phyloP scores from a whole-genome alignment of 2,797 vertebrate species.

The Sorex maritimensis region DNA sequence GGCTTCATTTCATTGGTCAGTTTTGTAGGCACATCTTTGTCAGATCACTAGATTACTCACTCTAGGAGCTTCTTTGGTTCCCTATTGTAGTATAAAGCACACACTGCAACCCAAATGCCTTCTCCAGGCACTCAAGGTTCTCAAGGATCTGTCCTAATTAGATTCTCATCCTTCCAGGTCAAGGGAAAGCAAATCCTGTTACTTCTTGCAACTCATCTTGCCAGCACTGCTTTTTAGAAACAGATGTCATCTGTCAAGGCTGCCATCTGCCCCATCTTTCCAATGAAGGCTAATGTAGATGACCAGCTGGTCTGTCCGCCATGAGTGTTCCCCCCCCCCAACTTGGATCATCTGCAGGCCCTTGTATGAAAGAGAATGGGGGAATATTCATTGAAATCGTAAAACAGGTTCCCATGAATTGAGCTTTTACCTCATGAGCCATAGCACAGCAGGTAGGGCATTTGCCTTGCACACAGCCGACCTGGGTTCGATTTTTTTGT shows the following conservation, averaged over 20 bases:
- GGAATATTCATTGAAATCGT: background rate
- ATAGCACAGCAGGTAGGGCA: too few relatives aligned
- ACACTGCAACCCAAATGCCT: background rate
- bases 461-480: too few relatives aligned
- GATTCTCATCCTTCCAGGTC: conserved; percentile 42
- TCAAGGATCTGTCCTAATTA: background rate
- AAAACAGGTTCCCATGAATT: background rate
- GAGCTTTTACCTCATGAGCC: background rate
- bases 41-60: background rate
- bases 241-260: conserved; percentile 78
- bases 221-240: conserved; percentile 73
- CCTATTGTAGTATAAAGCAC: too few relatives aligned
- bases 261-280: conserved; percentile 68
- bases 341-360: background rate
- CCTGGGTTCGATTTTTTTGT: too few relatives aligned
- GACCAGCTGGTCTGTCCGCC: background rate
- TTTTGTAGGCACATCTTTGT: background rate
- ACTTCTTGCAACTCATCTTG: conserved; percentile 35
- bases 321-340: background rate
- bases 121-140: background rate
- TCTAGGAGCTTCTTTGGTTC: background rate
- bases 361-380: background rate
- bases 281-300: conserved; percentile 43
- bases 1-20: conserved; percentile 14
- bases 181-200: conserved; percentile 51